Conservation (phyloP, 2,113 vertebrate species). For the Seriola dumerili region DNA sequence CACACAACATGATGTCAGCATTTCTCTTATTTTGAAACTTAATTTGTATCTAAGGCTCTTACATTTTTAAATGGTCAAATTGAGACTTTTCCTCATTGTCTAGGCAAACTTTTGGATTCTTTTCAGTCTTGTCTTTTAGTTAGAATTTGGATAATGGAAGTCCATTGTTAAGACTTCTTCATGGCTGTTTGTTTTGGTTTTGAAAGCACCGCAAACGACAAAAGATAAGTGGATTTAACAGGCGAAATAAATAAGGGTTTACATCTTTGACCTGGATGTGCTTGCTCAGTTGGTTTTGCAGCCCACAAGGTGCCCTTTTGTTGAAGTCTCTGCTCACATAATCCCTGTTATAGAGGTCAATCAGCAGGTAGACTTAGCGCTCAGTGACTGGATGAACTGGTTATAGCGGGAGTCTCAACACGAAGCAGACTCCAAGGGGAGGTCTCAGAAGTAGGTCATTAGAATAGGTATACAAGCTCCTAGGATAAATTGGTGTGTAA, state of each 20-base stretch:
- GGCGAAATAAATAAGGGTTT: not conserved
- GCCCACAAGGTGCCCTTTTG: not conserved
- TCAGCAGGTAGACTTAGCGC: conserved; percentile 5
- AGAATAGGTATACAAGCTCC: not conserved
- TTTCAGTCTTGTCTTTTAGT: not conserved
- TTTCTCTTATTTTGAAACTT: conserved; percentile 11
- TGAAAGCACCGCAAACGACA: too few relatives aligned
- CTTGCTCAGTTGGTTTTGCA: not conserved
- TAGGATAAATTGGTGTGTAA: not conserved
- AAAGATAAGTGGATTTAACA: not conserved
- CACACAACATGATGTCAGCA: conserved; percentile 41
- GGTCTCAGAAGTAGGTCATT: conserved; percentile 14
- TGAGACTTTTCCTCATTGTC: not conserved
- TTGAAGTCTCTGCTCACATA: conserved; percentile 28
- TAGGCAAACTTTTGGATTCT: not conserved
- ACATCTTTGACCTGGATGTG: not conserved
- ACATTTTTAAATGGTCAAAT: not conserved
- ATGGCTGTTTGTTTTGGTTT: too few relatives aligned
- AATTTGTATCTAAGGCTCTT: not conserved
- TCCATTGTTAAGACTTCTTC: not conserved
- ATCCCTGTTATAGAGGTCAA: conserved; percentile 42
- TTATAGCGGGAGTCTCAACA: not conserved
- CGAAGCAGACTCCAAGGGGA: not conserved
- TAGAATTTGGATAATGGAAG: not conserved
- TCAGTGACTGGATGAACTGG: not conserved